Evolutionary conservation across 1,140 invertebrate genomes (phyloP), one percentile per base, ranked within the genome.

Genomic region (Trinorchestia longiramus): DNA sequence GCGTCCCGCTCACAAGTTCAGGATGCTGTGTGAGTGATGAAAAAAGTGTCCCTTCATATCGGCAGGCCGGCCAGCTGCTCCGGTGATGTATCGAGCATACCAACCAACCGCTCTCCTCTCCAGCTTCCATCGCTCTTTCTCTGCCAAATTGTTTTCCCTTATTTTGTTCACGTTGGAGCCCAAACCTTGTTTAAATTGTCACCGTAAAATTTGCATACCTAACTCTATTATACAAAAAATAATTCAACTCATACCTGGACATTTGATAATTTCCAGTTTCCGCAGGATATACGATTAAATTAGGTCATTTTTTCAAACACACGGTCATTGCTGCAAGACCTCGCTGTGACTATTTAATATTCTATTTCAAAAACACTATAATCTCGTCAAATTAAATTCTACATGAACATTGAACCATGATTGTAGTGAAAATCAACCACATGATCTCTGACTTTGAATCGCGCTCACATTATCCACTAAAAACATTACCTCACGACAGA

Each of bases 1-100:
- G 62, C 62, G 88, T 90, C 88, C 11, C 88, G 88, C 88, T 90
- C 88, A 90, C 88, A 90, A 90, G 41, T 90, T 90, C 92, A 94
- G 44, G 92, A 43, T 43, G 92, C 92, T 47, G 92, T 94, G 43
- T 94, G 92, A 94, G 92, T 94, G 92, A 94, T 94, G 92, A 94
- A 94, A 94, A 94, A 94, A 94, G 43, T 94, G 92, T 94, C 92
- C 88, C 92, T 94, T 94, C 92, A 94, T 94, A 94, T 94, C 92
- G 92, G 92, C 92, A 94, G 92, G 43, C 92, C 0, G 92, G 92
- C 92, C 41, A 94, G 92, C 92, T 94, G 92, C 43, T 44, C 44
- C 92, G 36, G 44, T 94, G 92, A 94, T 94, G 92, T 47, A 94
- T 94, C 92, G 92, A 94, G 92, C 92, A 94, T 94, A 94, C 92